Conservation (phyloP, 2,797 vertebrate genomes). For the Sebastes vulpes region DNA sequence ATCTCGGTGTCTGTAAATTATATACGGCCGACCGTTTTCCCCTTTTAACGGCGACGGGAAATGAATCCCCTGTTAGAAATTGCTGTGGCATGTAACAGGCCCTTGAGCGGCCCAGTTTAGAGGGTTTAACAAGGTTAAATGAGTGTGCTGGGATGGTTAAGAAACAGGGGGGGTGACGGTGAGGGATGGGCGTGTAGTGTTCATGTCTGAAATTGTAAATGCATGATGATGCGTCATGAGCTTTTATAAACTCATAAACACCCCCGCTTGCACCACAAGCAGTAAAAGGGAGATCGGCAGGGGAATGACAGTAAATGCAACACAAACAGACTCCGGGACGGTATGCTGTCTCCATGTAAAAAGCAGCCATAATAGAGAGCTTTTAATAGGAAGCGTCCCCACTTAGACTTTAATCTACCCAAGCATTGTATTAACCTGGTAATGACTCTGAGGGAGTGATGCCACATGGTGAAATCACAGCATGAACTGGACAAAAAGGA, state of each 20-base stretch:
- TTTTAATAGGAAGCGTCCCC: constrained; percentile 65
- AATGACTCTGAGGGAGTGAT: constrained; percentile 37
- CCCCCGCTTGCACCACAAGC: constrained; percentile 51
- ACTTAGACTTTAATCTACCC: constrained; percentile 69
- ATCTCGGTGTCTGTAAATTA: constrained; percentile 65
- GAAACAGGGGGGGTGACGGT: constrained; percentile 5
- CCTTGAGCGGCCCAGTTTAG: constrained; percentile 66
- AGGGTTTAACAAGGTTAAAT: constrained; percentile 84
- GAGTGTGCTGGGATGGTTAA: constrained; percentile 63
- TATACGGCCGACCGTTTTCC: constrained; percentile 49
- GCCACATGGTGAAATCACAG: constrained; percentile 10
- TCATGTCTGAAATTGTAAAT: constrained; percentile 73
- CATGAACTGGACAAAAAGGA: constrained; percentile 18
- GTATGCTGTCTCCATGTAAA: constrained; percentile 37
- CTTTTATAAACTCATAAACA: constrained; percentile 79
- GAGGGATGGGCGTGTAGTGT: constrained; percentile 7
- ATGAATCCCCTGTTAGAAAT: constrained; percentile 81
- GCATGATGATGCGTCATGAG: constrained; percentile 71
- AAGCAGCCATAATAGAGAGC: constrained; percentile 55
- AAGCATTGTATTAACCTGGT: constrained; percentile 50
- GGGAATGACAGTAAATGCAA: constrained; percentile 59
- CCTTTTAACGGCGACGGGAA: constrained; percentile 69
- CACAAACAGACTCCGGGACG: constrained; percentile 41
- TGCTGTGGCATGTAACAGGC: constrained; percentile 80
- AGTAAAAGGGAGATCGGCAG: constrained; percentile 64